Base-by-base conservation (phyloP, 2,888 invertebrate genomes). In the Incurvaria masculella region DNA sequence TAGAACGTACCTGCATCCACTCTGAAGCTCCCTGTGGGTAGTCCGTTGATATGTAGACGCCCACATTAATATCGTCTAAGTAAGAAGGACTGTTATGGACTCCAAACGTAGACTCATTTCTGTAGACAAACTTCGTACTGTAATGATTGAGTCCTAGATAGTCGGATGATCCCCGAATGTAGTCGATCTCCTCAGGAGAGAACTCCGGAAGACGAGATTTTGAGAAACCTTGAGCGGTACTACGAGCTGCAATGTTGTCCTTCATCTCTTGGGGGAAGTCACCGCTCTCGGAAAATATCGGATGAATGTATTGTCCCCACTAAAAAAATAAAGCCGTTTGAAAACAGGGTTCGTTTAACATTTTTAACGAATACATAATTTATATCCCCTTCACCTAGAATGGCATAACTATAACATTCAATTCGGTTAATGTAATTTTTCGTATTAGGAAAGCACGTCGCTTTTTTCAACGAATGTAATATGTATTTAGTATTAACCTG, bases 111-210 rank as follows among this genome's bases (percentile, higher is more conserved):
- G 48, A 44, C 17, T 26, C 48, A 44, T 48, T 48, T 44, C 48
- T 48, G 1, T 62, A 68, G 8, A 61, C 62, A 48, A 79, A 54
- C 50, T 61, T 63, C 2, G 79, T 65, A 2, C 82, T 80, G 60
- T 88, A 88, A 47, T 81, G 73, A 56, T 87, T 87, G 20, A 87
- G 61, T 17, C 85, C 86, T 49, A 86, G 74, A 65, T 83, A 87
- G 59, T 88, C 88, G 2, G 78, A 70, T 2, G 55, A 49, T 19
- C 65, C 79, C 8, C 63, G 68, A 45, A 86, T 79, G 42, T 68
- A 65, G 41, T 66, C 61, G 11, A 83, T 73, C 70, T 85, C 84
- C 39, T 80, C 69, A 0, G 56, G 39, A 10, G 78, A 78, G 53
- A 83, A 80, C 52, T 58, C 57, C 1, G 83, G 82, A 21, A 84